These are phyloP conservation scores for Dasysyrphus tricinctus DNA, from an alignment of 2,888 invertebrate genomes.

Conservation along the genomic window DNA sequence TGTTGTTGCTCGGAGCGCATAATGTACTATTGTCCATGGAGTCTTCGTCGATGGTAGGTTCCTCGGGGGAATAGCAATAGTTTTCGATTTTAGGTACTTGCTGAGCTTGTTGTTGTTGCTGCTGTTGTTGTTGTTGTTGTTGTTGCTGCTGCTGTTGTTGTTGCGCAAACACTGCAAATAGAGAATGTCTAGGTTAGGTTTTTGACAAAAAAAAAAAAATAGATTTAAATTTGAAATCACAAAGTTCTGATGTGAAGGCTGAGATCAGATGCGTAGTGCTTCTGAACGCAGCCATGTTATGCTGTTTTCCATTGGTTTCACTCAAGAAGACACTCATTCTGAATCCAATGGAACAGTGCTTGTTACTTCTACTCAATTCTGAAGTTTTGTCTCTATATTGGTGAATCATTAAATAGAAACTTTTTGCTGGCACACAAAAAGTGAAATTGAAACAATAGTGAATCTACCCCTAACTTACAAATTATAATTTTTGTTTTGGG, in stretches of 20 bases:
- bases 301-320: no score
- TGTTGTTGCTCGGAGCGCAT: conserved; percentile 78
- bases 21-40: conserved; percentile 81
- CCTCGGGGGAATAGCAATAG: conserved; percentile 80
- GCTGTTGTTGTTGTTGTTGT: conserved; percentile 52
- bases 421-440: no score
- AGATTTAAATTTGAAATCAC: not conserved
- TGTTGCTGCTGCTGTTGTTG: not conserved
- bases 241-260: not conserved
- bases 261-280: not conserved
- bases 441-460: no score
- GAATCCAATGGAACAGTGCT: no score
- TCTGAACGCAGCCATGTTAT: no score
- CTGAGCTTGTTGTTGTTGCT: conserved; percentile 76
- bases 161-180: conserved; percentile 78
- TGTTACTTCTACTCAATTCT: no score
- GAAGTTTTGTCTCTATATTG: no score
- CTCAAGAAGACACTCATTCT: no score
- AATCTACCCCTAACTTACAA: no score
- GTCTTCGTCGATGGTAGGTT: conserved; percentile 80
- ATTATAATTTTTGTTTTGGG: no score
- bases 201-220: not conserved
- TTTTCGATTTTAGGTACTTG: conserved; percentile 75
- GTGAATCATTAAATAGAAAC: no score
- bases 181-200: not conserved